Percentiles rank a stretch among this genome's conserved stretches.
Conservation (phyloP, 1,140 invertebrate genomes). For the Sitophilus oryzae region DNA sequence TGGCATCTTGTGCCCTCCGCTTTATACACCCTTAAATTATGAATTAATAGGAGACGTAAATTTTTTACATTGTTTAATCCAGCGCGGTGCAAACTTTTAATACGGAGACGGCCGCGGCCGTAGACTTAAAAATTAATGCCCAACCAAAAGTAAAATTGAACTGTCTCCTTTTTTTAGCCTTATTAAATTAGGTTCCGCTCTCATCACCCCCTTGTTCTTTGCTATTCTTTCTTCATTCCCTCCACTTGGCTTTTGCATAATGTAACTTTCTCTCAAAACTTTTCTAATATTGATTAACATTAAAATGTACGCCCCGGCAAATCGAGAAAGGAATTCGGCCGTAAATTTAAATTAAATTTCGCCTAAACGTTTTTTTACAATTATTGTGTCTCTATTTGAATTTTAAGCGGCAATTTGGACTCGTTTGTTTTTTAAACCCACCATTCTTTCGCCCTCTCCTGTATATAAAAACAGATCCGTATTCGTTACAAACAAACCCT, state of each 20-base stretch:
- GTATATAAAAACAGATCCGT: too few species aligned
- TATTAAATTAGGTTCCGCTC: conserved; percentile 31
- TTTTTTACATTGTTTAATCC: conserved; percentile 16
- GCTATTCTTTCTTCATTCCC: conserved; percentile 26
- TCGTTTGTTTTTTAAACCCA: not conserved
- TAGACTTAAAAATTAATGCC: conserved; percentile 9
- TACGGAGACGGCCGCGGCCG: not conserved
- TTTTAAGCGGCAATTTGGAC: conserved; percentile 13
- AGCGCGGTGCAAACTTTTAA: conserved; percentile 18
- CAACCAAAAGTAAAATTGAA: conserved; percentile 20
- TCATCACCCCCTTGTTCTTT: conserved; percentile 28
- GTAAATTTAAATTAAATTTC: conserved; percentile 32
- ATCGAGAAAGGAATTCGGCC: conserved; percentile 19
- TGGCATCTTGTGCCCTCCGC: conserved; percentile 1
- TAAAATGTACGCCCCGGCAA: conserved; percentile 25
- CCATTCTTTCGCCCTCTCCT: too few species aligned
- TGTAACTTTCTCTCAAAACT: conserved; percentile 27
- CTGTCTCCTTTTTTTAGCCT: conserved; percentile 23
- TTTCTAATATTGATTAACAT: conserved; percentile 33
- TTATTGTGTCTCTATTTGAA: conserved; percentile 23
- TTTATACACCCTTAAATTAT: conserved; percentile 11
- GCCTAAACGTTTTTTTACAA: conserved; percentile 27
- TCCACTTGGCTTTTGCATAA: conserved; percentile 25
- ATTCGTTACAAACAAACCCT: too few species aligned
- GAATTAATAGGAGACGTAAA: conserved; percentile 20